These are phyloP conservation scores for Peribatodes rhomboidaria DNA, from an alignment of 2,888 invertebrate genomes.

Conservation along the genomic window DNA sequence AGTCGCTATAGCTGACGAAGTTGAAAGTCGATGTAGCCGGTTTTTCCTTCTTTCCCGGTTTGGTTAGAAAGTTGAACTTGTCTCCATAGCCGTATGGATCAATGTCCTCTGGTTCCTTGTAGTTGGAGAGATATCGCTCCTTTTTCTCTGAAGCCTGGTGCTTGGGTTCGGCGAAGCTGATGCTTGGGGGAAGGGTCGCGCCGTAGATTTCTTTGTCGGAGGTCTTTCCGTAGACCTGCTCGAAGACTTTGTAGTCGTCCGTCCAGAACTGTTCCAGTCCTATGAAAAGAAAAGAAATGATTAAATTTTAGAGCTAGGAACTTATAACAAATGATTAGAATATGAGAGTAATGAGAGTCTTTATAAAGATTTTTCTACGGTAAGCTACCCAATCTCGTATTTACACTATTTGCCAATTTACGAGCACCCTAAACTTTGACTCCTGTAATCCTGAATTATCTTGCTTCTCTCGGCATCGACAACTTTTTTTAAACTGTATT, in stretches of 20 bases:
- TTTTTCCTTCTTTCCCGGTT: conserved; percentile 49
- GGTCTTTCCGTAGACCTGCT: conserved; percentile 77
- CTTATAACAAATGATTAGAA: too few relatives aligned
- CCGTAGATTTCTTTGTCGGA: conserved; percentile 78
- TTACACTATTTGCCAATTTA: too few relatives aligned
- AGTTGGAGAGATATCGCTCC: conserved; percentile 56
- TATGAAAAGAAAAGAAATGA: not conserved
- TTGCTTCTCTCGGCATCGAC: too few relatives aligned
- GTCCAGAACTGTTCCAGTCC: conserved; percentile 71
- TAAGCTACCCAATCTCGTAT: too few relatives aligned
- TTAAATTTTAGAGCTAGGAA: not conserved
- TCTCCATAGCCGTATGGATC: conserved; percentile 59
- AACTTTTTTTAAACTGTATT: too few relatives aligned
- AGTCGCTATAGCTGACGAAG: conserved; percentile 68
- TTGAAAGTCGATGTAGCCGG: conserved; percentile 57
- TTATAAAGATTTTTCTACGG: too few relatives aligned
- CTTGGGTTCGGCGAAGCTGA: conserved; percentile 53
- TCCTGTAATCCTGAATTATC: too few relatives aligned
- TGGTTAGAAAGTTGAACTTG: conserved; percentile 57
- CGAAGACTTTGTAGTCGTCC: conserved; percentile 77
- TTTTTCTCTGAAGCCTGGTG: conserved; percentile 68
- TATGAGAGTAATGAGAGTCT: too few relatives aligned
- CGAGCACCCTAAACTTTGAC: too few relatives aligned
- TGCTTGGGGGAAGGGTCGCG: conserved; percentile 61
- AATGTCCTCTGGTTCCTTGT: conserved; percentile 50